Evolutionary conservation across 1,140 invertebrate genomes (phyloP).

Genomic region (Orchesella cincta): DNA sequence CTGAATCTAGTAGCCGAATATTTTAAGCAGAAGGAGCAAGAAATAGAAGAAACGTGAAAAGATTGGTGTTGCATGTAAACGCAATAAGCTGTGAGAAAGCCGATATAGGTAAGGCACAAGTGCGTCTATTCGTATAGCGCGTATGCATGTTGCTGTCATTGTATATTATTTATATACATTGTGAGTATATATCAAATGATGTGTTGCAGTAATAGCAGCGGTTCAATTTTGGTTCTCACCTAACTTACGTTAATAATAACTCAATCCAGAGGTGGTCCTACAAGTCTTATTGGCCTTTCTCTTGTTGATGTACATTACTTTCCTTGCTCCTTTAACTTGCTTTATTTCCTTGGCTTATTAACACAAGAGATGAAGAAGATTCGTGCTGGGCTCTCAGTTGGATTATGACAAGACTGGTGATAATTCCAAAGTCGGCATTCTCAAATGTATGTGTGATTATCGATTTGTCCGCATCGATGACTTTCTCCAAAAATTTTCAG

Average conservation of each 20-base stretch:
- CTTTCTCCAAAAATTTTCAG: neutral
- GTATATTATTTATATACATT: neutral
- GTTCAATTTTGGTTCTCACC: too few species aligned
- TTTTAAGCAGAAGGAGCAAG: too few species aligned
- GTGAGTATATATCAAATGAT: neutral
- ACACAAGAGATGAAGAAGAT: neutral
- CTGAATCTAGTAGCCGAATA: too few species aligned
- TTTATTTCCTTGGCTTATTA: slow-evolving; percentile 6
- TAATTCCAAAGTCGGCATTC: slow-evolving; percentile 1
- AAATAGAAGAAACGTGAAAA: too few species aligned
- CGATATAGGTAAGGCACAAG: neutral
- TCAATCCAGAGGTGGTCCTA: neutral
- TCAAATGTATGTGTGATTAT: neutral
- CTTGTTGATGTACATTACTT: neutral
- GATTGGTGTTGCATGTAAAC: too few species aligned
- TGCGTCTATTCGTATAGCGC: too few species aligned
- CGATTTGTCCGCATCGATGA: neutral
- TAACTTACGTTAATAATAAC: neutral
- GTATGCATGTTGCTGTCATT: too few species aligned
- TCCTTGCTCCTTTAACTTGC: neutral
- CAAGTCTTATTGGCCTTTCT: neutral
- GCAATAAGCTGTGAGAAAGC: neutral
- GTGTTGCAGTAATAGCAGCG: neutral
- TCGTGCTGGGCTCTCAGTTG: slow-evolving; percentile 5
- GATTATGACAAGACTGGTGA: slow-evolving; percentile 13